phyloP scores from a whole-genome alignment of 1,140 invertebrate genomes.

The Magallana angulata region DNA sequence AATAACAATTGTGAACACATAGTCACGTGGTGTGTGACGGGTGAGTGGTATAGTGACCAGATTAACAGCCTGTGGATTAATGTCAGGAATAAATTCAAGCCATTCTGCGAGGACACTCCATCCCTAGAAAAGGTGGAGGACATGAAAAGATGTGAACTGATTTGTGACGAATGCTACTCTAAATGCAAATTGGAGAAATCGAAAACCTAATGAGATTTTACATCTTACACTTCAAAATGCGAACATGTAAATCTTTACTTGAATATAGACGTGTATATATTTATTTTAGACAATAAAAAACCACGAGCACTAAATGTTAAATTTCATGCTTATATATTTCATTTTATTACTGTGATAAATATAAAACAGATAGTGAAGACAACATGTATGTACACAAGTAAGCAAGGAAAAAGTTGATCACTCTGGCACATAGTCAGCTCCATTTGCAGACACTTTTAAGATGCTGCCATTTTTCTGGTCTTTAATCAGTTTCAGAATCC shows the following conservation, averaged over 20 bases:
- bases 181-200: not conserved
- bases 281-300: too few relatives aligned
- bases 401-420: too few relatives aligned
- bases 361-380: too few relatives aligned
- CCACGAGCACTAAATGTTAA: too few relatives aligned
- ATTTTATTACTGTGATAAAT: too few relatives aligned
- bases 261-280: too few relatives aligned
- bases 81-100: not conserved
- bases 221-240: too few relatives aligned
- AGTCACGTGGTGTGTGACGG: slow-evolving; percentile 14
- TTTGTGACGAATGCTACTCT: slow-evolving; percentile 5
- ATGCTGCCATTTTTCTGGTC: slow-evolving; percentile 12
- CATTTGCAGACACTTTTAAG: not conserved
- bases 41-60: not conserved
- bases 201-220: not conserved
- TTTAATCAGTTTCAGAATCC: not conserved
- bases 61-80: slow-evolving; percentile 15
- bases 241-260: too few relatives aligned
- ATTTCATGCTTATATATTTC: too few relatives aligned
- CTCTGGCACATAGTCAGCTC: not conserved
- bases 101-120: not conserved
- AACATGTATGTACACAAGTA: too few relatives aligned
- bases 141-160: not conserved
- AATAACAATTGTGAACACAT: slow-evolving; percentile 23
- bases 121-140: not conserved